Percentiles rank a stretch among this genome's conserved stretches.
Conservation (phyloP, 2,888 invertebrate species). For the Pseudococcus longispinus region DNA sequence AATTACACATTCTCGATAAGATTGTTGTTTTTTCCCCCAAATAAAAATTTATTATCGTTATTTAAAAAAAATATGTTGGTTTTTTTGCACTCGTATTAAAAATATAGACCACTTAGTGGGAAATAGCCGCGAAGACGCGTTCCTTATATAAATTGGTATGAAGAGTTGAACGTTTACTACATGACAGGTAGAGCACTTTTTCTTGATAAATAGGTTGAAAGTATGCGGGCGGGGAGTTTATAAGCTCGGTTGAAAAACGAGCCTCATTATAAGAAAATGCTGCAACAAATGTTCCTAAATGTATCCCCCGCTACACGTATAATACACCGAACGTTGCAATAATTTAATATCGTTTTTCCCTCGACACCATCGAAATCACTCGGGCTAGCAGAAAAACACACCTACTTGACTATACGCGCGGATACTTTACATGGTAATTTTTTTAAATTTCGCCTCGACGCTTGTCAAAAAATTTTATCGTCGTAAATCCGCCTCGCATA, state of each 20-base stretch:
- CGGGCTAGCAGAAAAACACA: not conserved
- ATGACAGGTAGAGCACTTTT: conserved; percentile 36
- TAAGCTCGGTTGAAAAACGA: conserved; percentile 35
- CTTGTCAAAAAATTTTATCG: not conserved
- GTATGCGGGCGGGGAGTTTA: conserved; percentile 3
- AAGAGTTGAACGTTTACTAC: conserved; percentile 43
- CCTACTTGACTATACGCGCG: not conserved
- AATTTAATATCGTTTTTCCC: conserved; percentile 44
- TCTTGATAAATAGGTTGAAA: conserved; percentile 34
- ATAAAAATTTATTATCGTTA: conserved; percentile 13
- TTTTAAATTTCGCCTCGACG: not conserved
- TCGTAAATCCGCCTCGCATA: not conserved
- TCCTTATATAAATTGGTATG: conserved; percentile 34
- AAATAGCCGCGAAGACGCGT: conserved; percentile 16
- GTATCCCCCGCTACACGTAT: not conserved
- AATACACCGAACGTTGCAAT: conserved; percentile 20
- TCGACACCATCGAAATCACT: conserved; percentile 17
- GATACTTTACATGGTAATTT: conserved; percentile 21
- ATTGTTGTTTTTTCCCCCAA: not conserved
- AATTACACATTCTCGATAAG: too few relatives aligned
- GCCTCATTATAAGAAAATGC: conserved; percentile 45
- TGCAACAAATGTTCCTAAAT: conserved; percentile 40
- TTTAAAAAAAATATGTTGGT: not conserved
- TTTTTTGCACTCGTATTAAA: not conserved
- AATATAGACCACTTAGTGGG: not conserved